phyloP scores from a whole-genome alignment of 2,797 vertebrate genomes.

The Hephaestus fuliginosus region DNA sequence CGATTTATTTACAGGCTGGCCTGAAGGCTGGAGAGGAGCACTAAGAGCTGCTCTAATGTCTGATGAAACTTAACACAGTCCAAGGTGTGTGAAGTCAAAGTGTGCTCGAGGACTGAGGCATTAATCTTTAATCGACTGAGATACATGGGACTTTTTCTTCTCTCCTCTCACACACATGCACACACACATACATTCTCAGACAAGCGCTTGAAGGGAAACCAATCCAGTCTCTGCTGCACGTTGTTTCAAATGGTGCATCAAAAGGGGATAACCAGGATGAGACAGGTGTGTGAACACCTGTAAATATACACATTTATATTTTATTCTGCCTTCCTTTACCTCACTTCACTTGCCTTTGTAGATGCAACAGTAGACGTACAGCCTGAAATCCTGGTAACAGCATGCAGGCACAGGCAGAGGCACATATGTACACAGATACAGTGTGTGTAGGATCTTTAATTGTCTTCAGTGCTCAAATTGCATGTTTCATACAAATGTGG shows the following conservation, averaged over 20 bases:
- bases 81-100: not conserved
- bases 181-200: not conserved
- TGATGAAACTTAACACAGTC: not conserved
- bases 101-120: not conserved
- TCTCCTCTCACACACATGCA: not conserved
- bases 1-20: too few relatives aligned
- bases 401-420: not conserved
- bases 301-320: not conserved
- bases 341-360: not conserved
- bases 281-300: too few relatives aligned
- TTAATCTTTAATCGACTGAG: slow-evolving; percentile 15
- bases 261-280: not conserved
- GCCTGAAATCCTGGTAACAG: too few relatives aligned
- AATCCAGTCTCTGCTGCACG: not conserved
- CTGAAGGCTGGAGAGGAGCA: not conserved
- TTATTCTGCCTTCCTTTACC: not conserved
- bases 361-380: not conserved
- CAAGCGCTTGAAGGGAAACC: not conserved
- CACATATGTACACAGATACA: not conserved
- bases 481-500: too few relatives aligned
- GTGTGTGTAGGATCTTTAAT: not conserved
- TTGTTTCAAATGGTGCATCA: not conserved
- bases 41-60: not conserved
- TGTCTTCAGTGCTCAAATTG: not conserved
- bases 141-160: not conserved